Percentiles rank a stretch among this genome's conserved stretches.
Evolutionary conservation across 2,113 vertebrate species (phyloP).

Genomic region (Perca flavescens): DNA sequence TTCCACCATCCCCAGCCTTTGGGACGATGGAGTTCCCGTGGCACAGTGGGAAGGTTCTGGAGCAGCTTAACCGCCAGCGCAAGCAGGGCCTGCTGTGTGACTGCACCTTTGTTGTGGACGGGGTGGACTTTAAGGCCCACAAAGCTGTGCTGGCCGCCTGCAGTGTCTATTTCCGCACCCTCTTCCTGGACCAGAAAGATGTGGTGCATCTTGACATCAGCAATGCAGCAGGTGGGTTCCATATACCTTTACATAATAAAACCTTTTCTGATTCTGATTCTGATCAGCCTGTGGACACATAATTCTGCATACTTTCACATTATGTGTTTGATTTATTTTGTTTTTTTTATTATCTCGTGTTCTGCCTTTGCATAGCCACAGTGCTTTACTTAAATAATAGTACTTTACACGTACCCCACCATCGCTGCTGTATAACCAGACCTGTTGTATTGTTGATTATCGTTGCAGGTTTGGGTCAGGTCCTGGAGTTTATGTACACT

Average conservation of each 20-base stretch:
- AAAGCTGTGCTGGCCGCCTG: slow-evolving; percentile 96
- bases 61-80: slow-evolving; percentile 95
- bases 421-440: slow-evolving; percentile 9
- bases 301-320: not conserved
- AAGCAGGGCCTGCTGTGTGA: slow-evolving; percentile 95
- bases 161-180: slow-evolving; percentile 95
- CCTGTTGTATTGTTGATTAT: slow-evolving; percentile 22
- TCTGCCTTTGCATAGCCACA: not conserved
- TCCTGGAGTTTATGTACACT: slow-evolving; percentile 99
- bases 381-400: not conserved
- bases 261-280: no score
- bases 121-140: slow-evolving; percentile 97
- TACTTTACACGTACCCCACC: not conserved
- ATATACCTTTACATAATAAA: no score
- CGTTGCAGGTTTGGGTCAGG: slow-evolving; percentile 91
- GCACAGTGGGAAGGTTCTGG: slow-evolving; percentile 95
- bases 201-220: slow-evolving; percentile 98
- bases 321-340: not conserved
- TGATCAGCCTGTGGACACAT: not conserved
- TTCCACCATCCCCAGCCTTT: not conserved
- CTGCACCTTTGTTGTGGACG: slow-evolving; percentile 98
- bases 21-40: slow-evolving; percentile 97
- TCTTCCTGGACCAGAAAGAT: slow-evolving; percentile 97
- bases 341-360: not conserved
- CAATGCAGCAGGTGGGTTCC: slow-evolving; percentile 91